Base-by-base conservation (phyloP, 2,888 invertebrate genomes). In the Caenorhabditis doughertyi region DNA sequence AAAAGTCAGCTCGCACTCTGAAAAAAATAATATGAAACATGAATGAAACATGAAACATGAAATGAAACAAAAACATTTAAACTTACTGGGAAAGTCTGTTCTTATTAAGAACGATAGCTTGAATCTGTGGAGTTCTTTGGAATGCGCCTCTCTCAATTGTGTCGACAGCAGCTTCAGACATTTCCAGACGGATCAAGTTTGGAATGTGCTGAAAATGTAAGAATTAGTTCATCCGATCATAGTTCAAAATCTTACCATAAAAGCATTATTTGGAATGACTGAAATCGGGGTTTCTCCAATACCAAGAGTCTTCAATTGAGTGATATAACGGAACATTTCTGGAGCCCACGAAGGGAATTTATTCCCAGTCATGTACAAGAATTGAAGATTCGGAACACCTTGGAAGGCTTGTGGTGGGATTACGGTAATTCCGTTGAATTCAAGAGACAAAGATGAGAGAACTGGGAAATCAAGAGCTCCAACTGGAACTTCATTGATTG, bases 201-300 rank as follows among this genome's bases (percentile, higher is more conserved):
- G 90, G 91, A 58, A 90, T 90, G 81, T 91, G 87, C 89, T 90
- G 73, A n/a, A 39, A 53, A 60, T 5, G 35, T 35, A 35, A 35
- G 2, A 9, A n/a, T 42, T 2, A 18, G 18, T 18, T n/a, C 18
- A 18, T 39, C 16, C 13, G 9, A 9, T 39, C 21, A 29, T 18
- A 25, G 56, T 21, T n/a, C 2, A 21, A 23, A 42, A 32, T 32
- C 55, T 65, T 13, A 87, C 89, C 84, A 85, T 83, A 80, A 92
- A 92, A 13, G 92, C 91, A 68, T 92, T 89, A n/a, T 86, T 79
- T 4, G 91, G 91, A 18, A 92, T 90, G 23, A 89, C 89, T 7
- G 88, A 86, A 64, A 92, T 92, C n/a, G 91, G 91, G 0, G 91
- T 92, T 70, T 92, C 91, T 72, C 91, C 91, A 47, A 92, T 91